Base-by-base conservation (phyloP, 2,797 vertebrate species). In the Acrossocheilus fasciatus region DNA sequence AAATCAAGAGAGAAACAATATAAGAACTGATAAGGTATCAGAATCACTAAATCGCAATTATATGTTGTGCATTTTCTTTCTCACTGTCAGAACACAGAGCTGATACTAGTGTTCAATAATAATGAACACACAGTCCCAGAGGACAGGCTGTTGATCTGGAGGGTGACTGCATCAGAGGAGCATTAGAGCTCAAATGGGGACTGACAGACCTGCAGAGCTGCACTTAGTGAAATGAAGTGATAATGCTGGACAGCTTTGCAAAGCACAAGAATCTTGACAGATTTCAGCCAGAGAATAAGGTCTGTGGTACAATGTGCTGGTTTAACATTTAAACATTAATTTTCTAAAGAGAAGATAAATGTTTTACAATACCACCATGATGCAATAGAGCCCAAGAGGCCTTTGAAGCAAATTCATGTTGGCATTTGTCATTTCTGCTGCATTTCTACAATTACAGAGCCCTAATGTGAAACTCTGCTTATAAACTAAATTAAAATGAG, bases 151-250 rank as follows among this genome's bases (percentile, higher is more conserved):
- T 62, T 84, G 82, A 76, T 75, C 41, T 59, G 34, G 64, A 76
- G 47, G 30, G 47, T 52, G 50, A 74, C 76, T 15, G 69, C 70
- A 85, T 81, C 87, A 80, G 47, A 74, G 64, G 66, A 70, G 81
- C 41, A 76, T 84, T 75, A 78, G 36, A 45, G 70, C 59, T 15
- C 36, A 41, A 59, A 84, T 26, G 73, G 75, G 69, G 66, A 77
- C 79, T 74, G 86, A 88, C 64, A 70, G 81, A 36, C 52, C 82
- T 30, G 52, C 73, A 72, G 79, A 66, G 64, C 76, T 68, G 80
- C 86, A 86, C 81, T 87, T n/a, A 23, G 64, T 30, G 54, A 82
- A 66, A 85, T 76, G 41, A 80, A 87, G 70, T 14, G 73, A 78
- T 52, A 54, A 69, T 69, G 59, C 12, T 34, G 47, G 45, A 54